Base-by-base conservation (phyloP, 2,888 invertebrate genomes). In the Anorthoa munda region DNA sequence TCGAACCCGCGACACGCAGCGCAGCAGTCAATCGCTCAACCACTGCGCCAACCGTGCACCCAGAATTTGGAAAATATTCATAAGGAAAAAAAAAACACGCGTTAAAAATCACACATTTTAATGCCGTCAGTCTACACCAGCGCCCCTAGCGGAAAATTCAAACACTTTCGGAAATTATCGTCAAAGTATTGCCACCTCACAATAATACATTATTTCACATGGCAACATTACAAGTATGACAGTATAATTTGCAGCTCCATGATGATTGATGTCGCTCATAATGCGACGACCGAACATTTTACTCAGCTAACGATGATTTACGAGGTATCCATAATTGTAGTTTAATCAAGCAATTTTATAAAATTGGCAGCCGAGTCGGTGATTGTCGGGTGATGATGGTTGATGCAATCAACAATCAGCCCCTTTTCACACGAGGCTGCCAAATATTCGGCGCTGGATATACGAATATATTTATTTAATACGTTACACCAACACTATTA, bases 231-330 rank as follows among this genome's bases (percentile, higher is more conserved):
- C 23, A 81, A 61, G 60, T 67, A 67, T 63, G 68, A 64, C 73
- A 66, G 80, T 77, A 74, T 82, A 82, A 82, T 78, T 81, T 81
- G 67, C 74, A 77, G 63, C 66, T 51, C 51, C 73, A 60, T 72
- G 53, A 66, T 82, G 83, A 82, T 82, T 80, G 83, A 82, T 82
- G 83, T 66, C 66, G 51, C 51, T 74, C 64, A 69, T 82, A 82
- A 82, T 82, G 61, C 59, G 71, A 56, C 45, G 21, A 56, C 31
- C 15, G 61, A 81, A 72, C 63, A 78, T 82, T 80, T 82, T 76
- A 82, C 70, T 45, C 21, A 70, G 23, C 58, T 56, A 68, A 70
- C 65, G 66, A 70, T 82, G 82, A 82, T 82, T 79, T 82, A 82
- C 69, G 81, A 79, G 63, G 61, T 65, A 31, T 18, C 56, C 70